Base-by-base conservation (phyloP, 2,797 vertebrate species). In the Halcyon leucocephala region DNA sequence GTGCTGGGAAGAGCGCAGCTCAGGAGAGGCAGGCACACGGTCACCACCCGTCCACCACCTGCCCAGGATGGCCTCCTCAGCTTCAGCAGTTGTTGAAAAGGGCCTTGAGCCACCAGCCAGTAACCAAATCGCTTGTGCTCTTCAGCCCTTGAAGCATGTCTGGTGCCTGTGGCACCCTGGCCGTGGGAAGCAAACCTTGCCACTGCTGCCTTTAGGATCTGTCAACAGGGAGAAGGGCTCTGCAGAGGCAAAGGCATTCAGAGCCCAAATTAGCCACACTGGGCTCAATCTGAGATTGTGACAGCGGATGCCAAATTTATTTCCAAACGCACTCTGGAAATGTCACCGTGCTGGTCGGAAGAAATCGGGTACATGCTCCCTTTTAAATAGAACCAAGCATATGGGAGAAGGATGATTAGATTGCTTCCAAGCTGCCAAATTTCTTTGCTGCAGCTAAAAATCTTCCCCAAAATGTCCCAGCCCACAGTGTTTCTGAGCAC, bases 321-420 rank as follows among this genome's bases (percentile, higher is more conserved):
- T 98, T 98, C 97, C 97, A 97, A 98, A 97, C 33, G 97, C 96
- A 84, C 96, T 96, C 97, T 98, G 97, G 97, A 98, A 98, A 98
- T 98, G 98, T 98, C 98, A 98, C 88, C 42, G 72, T 86, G 94
- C 97, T 96, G 97, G 96, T 97, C 97, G 97, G 97, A 98, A 97
- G 96, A 95, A 97, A 67, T 77, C 7, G 52, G 93, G 91, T 97
- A 98, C 97, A 97, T 69, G 97, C 97, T 97, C 98, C 97, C 98
- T 98, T 96, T 98, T 97, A 98, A 98, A 98, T 98, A 98, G 98
- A 97, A 98, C 96, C 95, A 98, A 98, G 95, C 97, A 98, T 98
- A 98, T 98, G 98, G 98, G 97, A 97, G 97, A 97, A 98, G 97
- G 98, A 98, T 98, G 98, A 98, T 93, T 76, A 97, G 93, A 95